Percentiles rank a stretch among this genome's conserved stretches.
Evolutionary conservation across 2,113 vertebrate species (phyloP).

Genomic region (Tretioscincus oriximinensis): DNA sequence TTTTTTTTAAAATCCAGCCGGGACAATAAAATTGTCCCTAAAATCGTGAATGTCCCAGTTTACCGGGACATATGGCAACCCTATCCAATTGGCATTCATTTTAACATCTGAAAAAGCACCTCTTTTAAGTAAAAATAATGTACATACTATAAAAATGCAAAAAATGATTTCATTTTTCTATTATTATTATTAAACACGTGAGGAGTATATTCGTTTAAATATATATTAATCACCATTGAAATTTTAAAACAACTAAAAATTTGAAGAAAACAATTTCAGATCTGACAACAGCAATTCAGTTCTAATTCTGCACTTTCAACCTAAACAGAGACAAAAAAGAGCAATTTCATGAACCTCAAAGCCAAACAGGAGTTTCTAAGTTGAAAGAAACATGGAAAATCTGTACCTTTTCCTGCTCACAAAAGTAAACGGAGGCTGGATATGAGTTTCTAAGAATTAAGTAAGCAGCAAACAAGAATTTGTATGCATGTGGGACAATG

Average conservation of each 20-base stretch:
- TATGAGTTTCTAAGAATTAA: conserved; percentile 25
- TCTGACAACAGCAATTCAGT: conserved; percentile 42
- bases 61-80: too few species aligned
- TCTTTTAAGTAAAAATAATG: not conserved
- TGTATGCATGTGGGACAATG: conserved; percentile 49
- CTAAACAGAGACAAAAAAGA: conserved; percentile 58
- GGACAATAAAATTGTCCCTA: too few species aligned
- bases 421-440: conserved; percentile 37
- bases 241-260: conserved; percentile 28
- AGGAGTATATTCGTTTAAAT: not conserved
- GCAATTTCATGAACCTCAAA: conserved; percentile 53
- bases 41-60: too few species aligned
- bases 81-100: not conserved
- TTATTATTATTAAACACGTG: conserved; percentile 22
- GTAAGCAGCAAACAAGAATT: conserved; percentile 24
- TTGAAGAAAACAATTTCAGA: conserved; percentile 17
- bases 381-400: conserved; percentile 48
- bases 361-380: conserved; percentile 55
- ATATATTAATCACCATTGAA: not conserved
- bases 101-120: not conserved
- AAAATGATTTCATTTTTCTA: conserved; percentile 2
- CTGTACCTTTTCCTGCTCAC: conserved; percentile 27
- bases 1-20: too few species aligned
- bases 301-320: conserved; percentile 46
- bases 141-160: conserved; percentile 9